These are phyloP conservation scores for Desmodus rotundus DNA, from an alignment of 2,113 vertebrate species.

Conservation along the genomic window DNA sequence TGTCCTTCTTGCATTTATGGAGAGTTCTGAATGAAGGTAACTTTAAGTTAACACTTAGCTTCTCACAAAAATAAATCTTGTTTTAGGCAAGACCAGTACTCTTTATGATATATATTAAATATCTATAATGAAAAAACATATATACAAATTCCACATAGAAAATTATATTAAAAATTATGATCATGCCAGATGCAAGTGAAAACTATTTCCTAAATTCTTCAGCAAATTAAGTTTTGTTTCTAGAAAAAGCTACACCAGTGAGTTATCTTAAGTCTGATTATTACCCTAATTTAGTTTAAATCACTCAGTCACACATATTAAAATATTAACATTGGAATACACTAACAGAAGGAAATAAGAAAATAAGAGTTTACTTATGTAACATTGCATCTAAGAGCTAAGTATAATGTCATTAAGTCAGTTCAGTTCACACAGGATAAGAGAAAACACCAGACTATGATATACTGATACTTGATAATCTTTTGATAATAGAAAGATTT, in stretches of 20 bases:
- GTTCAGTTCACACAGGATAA: background rate
- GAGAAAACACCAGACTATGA: background rate
- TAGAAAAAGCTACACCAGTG: background rate
- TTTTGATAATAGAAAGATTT: background rate
- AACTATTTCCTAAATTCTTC: background rate
- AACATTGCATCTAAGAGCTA: background rate
- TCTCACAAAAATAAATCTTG: background rate
- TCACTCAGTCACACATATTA: background rate
- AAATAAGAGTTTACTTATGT: background rate
- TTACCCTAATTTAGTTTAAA: background rate
- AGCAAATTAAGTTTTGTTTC: conserved; percentile 6
- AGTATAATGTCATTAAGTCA: background rate
- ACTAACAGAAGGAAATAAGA: background rate
- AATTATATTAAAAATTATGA: background rate
- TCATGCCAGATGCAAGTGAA: background rate
- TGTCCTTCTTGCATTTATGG: background rate
- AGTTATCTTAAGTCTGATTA: background rate
- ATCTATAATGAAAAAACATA: background rate
- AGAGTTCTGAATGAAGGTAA: background rate
- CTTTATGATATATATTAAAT: background rate
- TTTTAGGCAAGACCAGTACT: background rate
- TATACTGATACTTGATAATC: background rate
- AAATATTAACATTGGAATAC: background rate
- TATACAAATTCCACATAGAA: background rate
- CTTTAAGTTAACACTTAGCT: background rate